Evolutionary conservation across 2,113 vertebrate species (phyloP).

Genomic region (Falcunculus frontatus): DNA sequence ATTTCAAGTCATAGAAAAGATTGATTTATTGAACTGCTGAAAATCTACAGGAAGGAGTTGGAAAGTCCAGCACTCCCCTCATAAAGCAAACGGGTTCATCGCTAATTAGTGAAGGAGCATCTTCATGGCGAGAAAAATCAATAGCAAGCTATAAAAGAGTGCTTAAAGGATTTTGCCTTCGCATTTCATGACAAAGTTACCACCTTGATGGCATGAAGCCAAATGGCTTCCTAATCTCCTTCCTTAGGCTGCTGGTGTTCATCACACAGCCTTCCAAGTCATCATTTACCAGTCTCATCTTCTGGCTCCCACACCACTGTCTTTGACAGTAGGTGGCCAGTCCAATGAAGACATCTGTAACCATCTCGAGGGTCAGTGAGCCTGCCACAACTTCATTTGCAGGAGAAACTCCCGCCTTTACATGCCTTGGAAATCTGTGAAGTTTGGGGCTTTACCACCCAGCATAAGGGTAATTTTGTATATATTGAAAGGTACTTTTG

Average conservation of each 20-base stretch:
- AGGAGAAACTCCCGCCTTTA: background rate
- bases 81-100: background rate
- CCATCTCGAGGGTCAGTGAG: rapidly evolving
- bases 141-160: constrained; percentile 30
- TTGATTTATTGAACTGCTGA: constrained; percentile 10
- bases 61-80: background rate
- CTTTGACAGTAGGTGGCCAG: background rate
- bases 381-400: background rate
- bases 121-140: constrained; percentile 47
- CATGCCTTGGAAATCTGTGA: background rate
- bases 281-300: background rate
- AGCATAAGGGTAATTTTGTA: background rate
- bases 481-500: background rate
- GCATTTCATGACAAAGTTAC: constrained; percentile 7
- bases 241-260: background rate
- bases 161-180: constrained; percentile 41
- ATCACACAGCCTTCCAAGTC: background rate
- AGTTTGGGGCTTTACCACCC: background rate
- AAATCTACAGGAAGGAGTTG: constrained; percentile 11
- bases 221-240: background rate
- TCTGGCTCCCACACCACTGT: background rate
- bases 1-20: background rate
- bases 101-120: constrained; percentile 38
- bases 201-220: background rate
- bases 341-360: background rate